These are phyloP conservation scores for Agraylea sexmaculata DNA, from an alignment of 1,140 invertebrate genomes.

Conservation along the genomic window DNA sequence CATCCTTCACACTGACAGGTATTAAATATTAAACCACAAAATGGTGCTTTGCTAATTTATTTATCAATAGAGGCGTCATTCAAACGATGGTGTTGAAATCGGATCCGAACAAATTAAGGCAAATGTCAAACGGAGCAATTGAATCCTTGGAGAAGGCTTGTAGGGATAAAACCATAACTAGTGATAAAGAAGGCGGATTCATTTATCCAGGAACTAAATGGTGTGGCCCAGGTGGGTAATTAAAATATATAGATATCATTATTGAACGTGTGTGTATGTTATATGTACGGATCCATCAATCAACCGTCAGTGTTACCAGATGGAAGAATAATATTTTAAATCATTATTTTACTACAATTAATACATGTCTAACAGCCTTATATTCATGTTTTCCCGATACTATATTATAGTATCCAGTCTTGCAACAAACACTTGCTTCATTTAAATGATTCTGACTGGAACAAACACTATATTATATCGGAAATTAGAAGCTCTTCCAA, in stretches of 20 bases:
- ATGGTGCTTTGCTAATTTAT: not conserved
- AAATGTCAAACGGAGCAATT: conserved; percentile 47
- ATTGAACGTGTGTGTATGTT: no score
- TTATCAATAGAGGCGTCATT: conserved; percentile 39
- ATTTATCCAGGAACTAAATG: conserved; percentile 57
- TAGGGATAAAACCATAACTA: conserved; percentile 25
- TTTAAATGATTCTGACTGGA: no score
- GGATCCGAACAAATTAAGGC: conserved; percentile 45
- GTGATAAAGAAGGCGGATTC: conserved; percentile 31
- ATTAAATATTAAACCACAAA: conserved; percentile 6
- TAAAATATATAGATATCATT: not conserved
- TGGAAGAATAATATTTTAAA: no score
- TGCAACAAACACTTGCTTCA: no score
- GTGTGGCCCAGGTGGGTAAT: conserved; percentile 51
- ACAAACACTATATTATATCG: no score
- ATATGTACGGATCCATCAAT: no score
- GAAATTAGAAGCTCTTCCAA: no score
- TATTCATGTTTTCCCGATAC: no score
- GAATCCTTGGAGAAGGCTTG: conserved; percentile 47
- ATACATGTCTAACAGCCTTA: no score
- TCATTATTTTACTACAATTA: no score
- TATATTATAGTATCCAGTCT: no score
- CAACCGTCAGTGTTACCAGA: not conserved
- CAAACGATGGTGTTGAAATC: conserved; percentile 46
- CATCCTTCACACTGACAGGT: conserved; percentile 46